These are phyloP conservation scores for Nipponia nippon DNA, from an alignment of 2,113 vertebrate genomes.

Conservation along the genomic window DNA sequence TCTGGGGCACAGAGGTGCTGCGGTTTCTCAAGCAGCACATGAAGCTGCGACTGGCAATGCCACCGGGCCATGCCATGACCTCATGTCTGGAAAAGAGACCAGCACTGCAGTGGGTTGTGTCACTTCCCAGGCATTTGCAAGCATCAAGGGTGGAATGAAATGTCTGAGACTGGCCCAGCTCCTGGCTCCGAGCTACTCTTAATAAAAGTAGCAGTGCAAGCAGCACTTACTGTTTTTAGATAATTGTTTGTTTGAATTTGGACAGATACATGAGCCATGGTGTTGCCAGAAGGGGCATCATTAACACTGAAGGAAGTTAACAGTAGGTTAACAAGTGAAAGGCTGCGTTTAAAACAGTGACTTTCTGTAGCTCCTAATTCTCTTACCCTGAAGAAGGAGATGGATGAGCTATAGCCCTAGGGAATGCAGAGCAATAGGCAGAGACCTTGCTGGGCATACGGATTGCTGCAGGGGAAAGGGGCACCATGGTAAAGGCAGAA, in stretches of 20 bases:
- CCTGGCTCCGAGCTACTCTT: neutral
- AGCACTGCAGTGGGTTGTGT: neutral
- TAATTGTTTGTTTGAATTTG: neutral
- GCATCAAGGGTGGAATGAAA: rapidly evolving
- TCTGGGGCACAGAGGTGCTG: rapidly evolving
- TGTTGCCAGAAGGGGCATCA: neutral
- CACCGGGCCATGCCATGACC: rapidly evolving
- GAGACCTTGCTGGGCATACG: neutral
- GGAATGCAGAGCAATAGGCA: neutral
- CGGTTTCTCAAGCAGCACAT: neutral
- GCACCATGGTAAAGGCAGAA: neutral
- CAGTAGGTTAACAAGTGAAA: neutral
- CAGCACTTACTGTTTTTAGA: neutral
- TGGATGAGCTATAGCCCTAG: neutral
- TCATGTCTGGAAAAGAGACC: neutral
- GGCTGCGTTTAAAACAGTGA: neutral
- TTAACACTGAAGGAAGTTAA: neutral
- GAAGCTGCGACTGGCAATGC: neutral
- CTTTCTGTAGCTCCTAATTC: neutral
- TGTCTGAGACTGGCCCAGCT: neutral
- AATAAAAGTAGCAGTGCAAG: neutral
- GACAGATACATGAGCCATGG: neutral
- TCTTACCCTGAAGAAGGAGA: neutral
- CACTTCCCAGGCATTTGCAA: neutral
- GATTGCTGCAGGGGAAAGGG: neutral